These are phyloP conservation scores for Cephus cinctus DNA, from an alignment of 1,140 invertebrate species.

Conservation along the genomic window DNA sequence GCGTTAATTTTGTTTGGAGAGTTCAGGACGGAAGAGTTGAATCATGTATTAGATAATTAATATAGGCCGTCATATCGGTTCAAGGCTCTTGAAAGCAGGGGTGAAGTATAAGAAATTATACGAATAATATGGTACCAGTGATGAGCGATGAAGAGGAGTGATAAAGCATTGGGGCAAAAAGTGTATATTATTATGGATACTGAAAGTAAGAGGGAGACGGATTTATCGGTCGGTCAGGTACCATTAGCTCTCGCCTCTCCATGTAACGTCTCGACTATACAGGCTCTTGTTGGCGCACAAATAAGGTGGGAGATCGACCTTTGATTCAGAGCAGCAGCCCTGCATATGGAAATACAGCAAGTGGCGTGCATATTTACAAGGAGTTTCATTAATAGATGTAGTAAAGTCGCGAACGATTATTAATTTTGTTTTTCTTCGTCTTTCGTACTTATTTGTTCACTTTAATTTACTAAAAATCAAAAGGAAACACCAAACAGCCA, in stretches of 20 bases:
- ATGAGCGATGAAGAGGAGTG: not conserved
- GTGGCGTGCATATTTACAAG: constrained; percentile 29
- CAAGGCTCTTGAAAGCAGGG: too few species aligned
- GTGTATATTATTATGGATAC: constrained; percentile 9
- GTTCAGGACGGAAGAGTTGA: too few species aligned
- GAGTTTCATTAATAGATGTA: constrained; percentile 9
- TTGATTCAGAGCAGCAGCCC: constrained; percentile 45
- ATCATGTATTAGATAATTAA: too few species aligned
- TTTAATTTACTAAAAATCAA: constrained; percentile 17
- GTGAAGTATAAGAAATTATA: too few species aligned
- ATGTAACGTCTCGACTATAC: constrained; percentile 16
- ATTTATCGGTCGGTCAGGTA: not conserved
- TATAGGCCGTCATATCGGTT: too few species aligned
- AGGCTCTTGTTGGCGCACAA: constrained; percentile 54
- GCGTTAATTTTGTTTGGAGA: too few species aligned
- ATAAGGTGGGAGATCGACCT: constrained; percentile 45
- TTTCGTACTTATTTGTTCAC: constrained; percentile 9
- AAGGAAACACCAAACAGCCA: constrained; percentile 30
- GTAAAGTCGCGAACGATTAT: not conserved
- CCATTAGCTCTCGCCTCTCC: constrained; percentile 24
- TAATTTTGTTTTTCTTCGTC: not conserved
- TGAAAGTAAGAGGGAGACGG: constrained; percentile 10
- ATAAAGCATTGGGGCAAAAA: too few species aligned
- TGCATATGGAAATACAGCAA: constrained; percentile 27
- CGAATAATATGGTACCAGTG: constrained; percentile 15